Percentiles rank a stretch among this genome's conserved stretches.
phyloP scores from a whole-genome alignment of 2,888 invertebrate species.

The Parochlus steinenii region DNA sequence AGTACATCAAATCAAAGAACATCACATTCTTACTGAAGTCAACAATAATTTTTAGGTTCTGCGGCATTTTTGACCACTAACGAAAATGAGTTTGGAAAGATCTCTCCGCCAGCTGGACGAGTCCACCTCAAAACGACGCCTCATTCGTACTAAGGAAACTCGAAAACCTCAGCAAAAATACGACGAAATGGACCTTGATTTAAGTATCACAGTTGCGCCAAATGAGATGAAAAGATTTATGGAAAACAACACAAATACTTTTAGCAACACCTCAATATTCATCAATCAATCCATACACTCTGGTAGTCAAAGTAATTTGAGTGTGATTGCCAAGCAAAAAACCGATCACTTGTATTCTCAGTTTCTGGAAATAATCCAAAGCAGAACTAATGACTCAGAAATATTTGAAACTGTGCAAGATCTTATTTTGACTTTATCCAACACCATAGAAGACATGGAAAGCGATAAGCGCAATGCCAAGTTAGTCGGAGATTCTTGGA shows the following conservation, averaged over 20 bases:
- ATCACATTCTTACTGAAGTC: too few relatives aligned
- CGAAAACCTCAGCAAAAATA: too few relatives aligned
- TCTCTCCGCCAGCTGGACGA: too few relatives aligned
- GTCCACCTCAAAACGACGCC: slow-evolving; percentile 6
- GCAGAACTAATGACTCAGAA: slow-evolving; percentile 20
- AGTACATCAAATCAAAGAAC: too few relatives aligned
- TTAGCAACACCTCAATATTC: too few relatives aligned
- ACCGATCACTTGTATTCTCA: slow-evolving; percentile 23
- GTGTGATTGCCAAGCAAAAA: slow-evolving; percentile 18
- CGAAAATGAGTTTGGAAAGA: too few relatives aligned
- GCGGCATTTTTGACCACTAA: too few relatives aligned
- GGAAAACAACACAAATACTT: too few relatives aligned
- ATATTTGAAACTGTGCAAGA: slow-evolving; percentile 17
- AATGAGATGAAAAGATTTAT: slow-evolving; percentile 20
- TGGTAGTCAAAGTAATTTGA: too few relatives aligned
- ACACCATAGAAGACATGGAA: slow-evolving; percentile 15
- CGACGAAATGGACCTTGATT: slow-evolving; percentile 16
- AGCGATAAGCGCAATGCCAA: slow-evolving; percentile 9
- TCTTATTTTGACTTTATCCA: slow-evolving; percentile 15
- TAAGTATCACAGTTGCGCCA: slow-evolving; percentile 21
- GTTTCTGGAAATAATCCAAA: slow-evolving; percentile 26
- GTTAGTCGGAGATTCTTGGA: slow-evolving; percentile 30
- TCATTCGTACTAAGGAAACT: slow-evolving; percentile 4
- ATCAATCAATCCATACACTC: too few relatives aligned
- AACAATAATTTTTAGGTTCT: too few relatives aligned